These are phyloP conservation scores for Tinamus major DNA, from an alignment of 2,797 vertebrate species.

Conservation along the genomic window DNA sequence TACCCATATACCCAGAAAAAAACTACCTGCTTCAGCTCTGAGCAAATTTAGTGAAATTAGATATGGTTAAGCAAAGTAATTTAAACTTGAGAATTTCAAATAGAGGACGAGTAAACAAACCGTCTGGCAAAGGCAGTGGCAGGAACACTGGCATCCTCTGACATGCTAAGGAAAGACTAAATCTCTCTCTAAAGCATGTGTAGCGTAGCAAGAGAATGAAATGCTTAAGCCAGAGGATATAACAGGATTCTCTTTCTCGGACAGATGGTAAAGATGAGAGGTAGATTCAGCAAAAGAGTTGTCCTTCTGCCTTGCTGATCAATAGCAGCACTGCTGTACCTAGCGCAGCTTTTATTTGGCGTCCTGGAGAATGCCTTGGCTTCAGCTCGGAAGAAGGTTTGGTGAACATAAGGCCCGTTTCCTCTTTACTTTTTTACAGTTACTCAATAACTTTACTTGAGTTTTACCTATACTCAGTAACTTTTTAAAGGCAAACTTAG, in stretches of 20 bases:
- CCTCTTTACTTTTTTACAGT: neutral
- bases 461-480: neutral
- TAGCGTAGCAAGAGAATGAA: neutral
- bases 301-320: neutral
- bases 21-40: neutral
- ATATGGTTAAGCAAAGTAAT: neutral
- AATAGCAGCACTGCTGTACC: neutral
- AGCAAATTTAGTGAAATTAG: neutral
- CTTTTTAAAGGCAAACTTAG: neutral
- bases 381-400: neutral
- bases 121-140: neutral
- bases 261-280: neutral
- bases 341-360: neutral
- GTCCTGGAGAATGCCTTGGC: rapidly evolving
- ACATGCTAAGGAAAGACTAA: neutral
- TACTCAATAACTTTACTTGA: neutral
- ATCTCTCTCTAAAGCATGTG: neutral
- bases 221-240: too few relatives aligned
- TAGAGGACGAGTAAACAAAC: neutral
- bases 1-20: neutral
- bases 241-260: neutral
- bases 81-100: neutral
- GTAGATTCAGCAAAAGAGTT: neutral
- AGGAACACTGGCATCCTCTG: neutral
- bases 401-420: neutral